phyloP scores from a whole-genome alignment of 2,113 vertebrate species.

The Protomyctophum bolini region DNA sequence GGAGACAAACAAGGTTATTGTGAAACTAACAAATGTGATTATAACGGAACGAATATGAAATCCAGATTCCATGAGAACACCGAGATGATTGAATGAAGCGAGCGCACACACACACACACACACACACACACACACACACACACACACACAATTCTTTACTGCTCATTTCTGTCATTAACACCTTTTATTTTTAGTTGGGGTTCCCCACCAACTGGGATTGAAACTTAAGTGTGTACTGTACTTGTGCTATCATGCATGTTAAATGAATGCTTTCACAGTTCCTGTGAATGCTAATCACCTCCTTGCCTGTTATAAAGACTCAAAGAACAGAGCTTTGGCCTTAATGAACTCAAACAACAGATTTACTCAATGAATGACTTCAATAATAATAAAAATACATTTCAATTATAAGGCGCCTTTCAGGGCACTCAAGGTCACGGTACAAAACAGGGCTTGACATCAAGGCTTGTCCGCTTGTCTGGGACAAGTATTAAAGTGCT shows the following conservation, averaged over 20 bases:
- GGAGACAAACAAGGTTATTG: conserved; percentile 31
- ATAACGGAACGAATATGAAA: conserved; percentile 27
- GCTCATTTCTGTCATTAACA: not conserved
- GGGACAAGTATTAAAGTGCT: too few relatives aligned
- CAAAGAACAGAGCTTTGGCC: conserved; percentile 43
- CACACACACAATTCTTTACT: not conserved
- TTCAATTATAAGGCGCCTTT: too few relatives aligned
- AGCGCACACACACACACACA: not conserved
- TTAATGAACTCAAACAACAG: conserved; percentile 45
- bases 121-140: conserved; percentile 13
- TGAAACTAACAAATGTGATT: conserved; percentile 33
- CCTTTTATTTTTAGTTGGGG: too few relatives aligned
- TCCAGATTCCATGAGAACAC: conserved; percentile 12
- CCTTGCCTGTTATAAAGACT: conserved; percentile 30
- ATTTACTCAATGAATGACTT: conserved; percentile 31
- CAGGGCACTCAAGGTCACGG: too few relatives aligned
- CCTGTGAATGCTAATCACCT: conserved; percentile 42
- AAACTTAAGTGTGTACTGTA: not conserved
- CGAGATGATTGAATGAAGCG: conserved; percentile 12
- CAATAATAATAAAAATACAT: too few relatives aligned
- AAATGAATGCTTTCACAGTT: conserved; percentile 34
- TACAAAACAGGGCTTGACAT: too few relatives aligned
- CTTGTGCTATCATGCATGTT: conserved; percentile 11
- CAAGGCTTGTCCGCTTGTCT: too few relatives aligned
- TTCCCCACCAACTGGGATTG: too few relatives aligned